A percentile compares a stretch with the other conserved stretches of the same genome.
Conservation (phyloP, 2,113 vertebrate species). For the Hemichromis elongatus region DNA sequence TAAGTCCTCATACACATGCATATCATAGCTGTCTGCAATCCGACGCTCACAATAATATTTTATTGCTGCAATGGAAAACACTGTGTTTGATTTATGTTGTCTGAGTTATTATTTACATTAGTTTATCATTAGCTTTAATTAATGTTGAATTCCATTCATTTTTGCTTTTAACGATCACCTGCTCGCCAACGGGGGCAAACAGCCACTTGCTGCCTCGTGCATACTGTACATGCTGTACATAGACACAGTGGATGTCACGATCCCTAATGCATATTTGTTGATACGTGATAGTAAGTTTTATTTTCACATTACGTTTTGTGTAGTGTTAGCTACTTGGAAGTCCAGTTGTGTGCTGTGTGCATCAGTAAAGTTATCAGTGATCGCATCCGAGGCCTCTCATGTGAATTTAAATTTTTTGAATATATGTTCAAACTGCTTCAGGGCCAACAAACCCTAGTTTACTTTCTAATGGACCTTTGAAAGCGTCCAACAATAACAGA, state of each 20-base stretch:
- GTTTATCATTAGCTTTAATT: neutral
- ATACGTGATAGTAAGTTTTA: neutral
- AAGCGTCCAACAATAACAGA: neutral
- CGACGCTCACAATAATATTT: conserved; percentile 14
- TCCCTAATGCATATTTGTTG: neutral
- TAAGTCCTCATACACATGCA: neutral
- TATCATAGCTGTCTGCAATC: conserved; percentile 11
- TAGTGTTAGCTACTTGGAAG: neutral
- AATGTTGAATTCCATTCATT: neutral
- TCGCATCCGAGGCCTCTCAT: neutral
- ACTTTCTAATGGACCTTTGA: neutral
- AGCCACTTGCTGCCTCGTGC: neutral
- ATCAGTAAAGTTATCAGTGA: neutral
- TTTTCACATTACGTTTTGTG: neutral
- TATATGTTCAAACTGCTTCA: neutral
- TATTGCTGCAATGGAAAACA: conserved; percentile 3
- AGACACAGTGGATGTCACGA: neutral
- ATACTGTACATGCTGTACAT: neutral
- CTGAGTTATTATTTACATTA: neutral
- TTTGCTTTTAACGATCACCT: conserved; percentile 4
- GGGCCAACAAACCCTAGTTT: neutral
- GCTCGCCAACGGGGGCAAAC: conserved; percentile 57
- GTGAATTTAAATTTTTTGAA: neutral
- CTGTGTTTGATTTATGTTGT: conserved; percentile 9
- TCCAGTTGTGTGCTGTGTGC: neutral